Evolutionary conservation across 2,113 vertebrate genomes (phyloP), one percentile per base, ranked within the genome.

Genomic region (Nanorana parkeri): DNA sequence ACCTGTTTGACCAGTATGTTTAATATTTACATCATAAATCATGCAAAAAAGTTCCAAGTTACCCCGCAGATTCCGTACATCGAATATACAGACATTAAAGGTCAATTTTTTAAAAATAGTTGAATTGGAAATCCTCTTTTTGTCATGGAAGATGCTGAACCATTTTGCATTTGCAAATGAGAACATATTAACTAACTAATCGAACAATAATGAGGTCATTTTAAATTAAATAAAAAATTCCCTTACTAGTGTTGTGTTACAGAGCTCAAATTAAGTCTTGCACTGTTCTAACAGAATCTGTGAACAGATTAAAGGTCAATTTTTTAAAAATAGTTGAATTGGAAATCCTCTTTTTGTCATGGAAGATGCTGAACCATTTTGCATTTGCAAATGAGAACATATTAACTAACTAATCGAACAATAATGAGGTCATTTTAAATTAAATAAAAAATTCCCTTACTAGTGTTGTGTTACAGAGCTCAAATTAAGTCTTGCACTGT

Each of bases 381-480:
- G 15, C 63, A 85, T 81, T 73, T 74, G 73, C 76, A 71, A 90
- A 87, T 76, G 85, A 77, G 87, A 79, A 26, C 77, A 84, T 17
- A 76, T 24, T 85, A 47, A 84, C 85, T 88, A 36, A 84, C 79
- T 85, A 81, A 88, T 84, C 21, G 32, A 68, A 79, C 64, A 72
- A 82, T 83, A 90, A 87, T 84, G 86, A 60, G 73, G 68, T 84
- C 86, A 87, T 88, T 86, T 88, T 71, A 84, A 88, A 87, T 86
- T 86, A 74, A 85, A 87, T 87, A 85, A 88, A 76, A 81, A 78
- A 55, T 89, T 78, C 72, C 83, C 77, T 83, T 23, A 84, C 64
- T 75, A 83, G 88, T 88, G 83, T 92, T 80, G 85, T 85, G 84
- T 90, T 91, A 91, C 86, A 85, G 86, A 86, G 87, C 64, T 88